phyloP scores from a whole-genome alignment of 30 jellyfish, hydroid and myxozoan species.

The Pelagia noctiluca region DNA sequence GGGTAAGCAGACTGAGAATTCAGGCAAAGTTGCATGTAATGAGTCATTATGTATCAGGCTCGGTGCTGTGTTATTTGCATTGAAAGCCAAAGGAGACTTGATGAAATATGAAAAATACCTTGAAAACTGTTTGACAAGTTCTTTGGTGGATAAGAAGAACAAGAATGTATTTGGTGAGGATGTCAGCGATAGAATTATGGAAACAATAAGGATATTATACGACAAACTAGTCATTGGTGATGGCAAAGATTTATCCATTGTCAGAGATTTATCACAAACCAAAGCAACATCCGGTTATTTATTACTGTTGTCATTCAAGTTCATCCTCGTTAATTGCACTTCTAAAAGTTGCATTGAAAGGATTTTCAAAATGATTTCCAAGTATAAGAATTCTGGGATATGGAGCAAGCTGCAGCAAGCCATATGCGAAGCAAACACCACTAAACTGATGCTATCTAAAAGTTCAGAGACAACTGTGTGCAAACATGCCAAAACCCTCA shows the following conservation, averaged over 20 bases:
- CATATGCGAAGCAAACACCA: slow-evolving; percentile 33
- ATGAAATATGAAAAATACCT: slow-evolving; percentile 53
- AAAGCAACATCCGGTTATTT: slow-evolving; percentile 30
- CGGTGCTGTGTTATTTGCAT: slow-evolving; percentile 16
- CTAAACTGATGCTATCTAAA: background rate
- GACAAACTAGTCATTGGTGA: background rate
- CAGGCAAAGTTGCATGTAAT: background rate
- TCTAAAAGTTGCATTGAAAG: slow-evolving; percentile 22
- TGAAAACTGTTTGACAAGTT: slow-evolving; percentile 29
- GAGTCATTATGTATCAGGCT: slow-evolving; percentile 12
- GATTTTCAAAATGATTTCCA: background rate
- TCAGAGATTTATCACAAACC: background rate
- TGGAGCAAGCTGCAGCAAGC: background rate
- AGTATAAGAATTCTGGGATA: background rate
- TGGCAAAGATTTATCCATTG: background rate
- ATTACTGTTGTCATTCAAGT: slow-evolving; percentile 28
- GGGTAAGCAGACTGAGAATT: slow-evolving; percentile 2
- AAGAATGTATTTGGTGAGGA: background rate
- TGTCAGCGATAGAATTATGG: background rate
- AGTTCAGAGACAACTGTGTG: slow-evolving; percentile 30
- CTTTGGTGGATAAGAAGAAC: slow-evolving; percentile 20
- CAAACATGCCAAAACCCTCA: slow-evolving; percentile 45
- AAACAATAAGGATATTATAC: background rate
- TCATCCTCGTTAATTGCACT: background rate
- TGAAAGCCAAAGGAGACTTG: slow-evolving; percentile 21